Conservation (phyloP, 2,113 vertebrate species). For the Menidia beryllina region DNA sequence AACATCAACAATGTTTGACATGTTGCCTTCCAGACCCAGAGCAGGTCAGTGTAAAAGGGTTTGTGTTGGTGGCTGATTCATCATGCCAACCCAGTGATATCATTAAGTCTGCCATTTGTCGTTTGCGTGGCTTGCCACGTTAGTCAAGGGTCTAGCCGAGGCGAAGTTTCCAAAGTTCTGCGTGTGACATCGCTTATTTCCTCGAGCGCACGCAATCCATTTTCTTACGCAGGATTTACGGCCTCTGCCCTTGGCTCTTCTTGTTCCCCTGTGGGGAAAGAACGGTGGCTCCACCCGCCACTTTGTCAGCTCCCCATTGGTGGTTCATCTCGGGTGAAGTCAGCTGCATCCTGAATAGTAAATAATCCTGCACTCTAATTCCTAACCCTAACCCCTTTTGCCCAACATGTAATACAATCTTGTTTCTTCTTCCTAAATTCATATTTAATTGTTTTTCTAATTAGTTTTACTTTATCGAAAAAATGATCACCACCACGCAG, state of each 20-base stretch:
- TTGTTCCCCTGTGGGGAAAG: conserved; percentile 4
- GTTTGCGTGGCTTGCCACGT: conserved; percentile 29
- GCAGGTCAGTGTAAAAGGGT: conserved; percentile 8
- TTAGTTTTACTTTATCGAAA: conserved; percentile 45
- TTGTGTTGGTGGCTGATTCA: conserved; percentile 22
- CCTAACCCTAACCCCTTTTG: background rate
- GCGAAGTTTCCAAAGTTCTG: conserved; percentile 20
- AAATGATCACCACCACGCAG: conserved; percentile 19
- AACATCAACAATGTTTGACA: background rate
- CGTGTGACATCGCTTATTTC: conserved; percentile 32
- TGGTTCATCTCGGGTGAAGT: background rate
- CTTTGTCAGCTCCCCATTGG: background rate
- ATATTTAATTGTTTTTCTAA: conserved; percentile 38
- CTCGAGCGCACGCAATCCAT: conserved; percentile 25
- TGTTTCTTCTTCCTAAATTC: background rate
- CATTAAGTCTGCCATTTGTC: conserved; percentile 22
- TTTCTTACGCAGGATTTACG: conserved; percentile 1
- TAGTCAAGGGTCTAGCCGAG: too few relatives aligned
- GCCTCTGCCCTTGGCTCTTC: background rate
- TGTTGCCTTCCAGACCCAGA: background rate
- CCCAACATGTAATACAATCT: background rate
- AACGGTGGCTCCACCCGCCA: conserved; percentile 16
- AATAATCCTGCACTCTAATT: background rate
- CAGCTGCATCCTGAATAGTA: conserved; percentile 6
- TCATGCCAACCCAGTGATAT: conserved; percentile 16